Conservation (phyloP, 2,797 vertebrate genomes). For the Chiroxiphia lanceolata region DNA sequence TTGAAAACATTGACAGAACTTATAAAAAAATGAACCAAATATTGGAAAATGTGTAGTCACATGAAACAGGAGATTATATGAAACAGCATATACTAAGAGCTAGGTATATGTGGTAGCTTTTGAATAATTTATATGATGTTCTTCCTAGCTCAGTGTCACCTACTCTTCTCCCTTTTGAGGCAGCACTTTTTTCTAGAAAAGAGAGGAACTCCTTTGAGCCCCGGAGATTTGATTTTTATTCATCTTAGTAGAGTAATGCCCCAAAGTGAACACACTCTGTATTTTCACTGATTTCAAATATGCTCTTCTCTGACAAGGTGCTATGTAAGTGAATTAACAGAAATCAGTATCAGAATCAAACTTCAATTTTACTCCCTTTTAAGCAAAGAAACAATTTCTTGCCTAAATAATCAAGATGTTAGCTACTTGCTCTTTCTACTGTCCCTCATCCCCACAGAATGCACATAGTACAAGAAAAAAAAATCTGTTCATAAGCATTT, state of each 20-base stretch:
- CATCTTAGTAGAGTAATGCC: background rate
- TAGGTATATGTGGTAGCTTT: background rate
- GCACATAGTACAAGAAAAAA: background rate
- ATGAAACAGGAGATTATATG: background rate
- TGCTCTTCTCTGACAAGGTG: background rate
- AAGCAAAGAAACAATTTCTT: background rate
- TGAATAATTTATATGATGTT: background rate
- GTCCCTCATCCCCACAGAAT: background rate
- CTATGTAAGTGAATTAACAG: background rate
- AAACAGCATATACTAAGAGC: background rate
- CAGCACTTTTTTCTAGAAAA: background rate
- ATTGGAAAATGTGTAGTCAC: background rate
- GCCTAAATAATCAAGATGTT: background rate
- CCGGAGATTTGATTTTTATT: background rate
- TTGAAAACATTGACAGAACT: background rate
- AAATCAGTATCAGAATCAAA: background rate
- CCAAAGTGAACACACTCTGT: background rate
- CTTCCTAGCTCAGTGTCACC: background rate
- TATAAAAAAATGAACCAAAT: background rate
- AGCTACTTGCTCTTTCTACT: background rate
- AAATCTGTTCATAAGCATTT: background rate
- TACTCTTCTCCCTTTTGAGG: background rate
- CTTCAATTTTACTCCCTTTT: background rate
- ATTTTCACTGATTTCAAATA: background rate
- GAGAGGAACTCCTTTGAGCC: background rate